phyloP scores from a whole-genome alignment of 2,797 vertebrate genomes.

The Anguilla anguilla region DNA sequence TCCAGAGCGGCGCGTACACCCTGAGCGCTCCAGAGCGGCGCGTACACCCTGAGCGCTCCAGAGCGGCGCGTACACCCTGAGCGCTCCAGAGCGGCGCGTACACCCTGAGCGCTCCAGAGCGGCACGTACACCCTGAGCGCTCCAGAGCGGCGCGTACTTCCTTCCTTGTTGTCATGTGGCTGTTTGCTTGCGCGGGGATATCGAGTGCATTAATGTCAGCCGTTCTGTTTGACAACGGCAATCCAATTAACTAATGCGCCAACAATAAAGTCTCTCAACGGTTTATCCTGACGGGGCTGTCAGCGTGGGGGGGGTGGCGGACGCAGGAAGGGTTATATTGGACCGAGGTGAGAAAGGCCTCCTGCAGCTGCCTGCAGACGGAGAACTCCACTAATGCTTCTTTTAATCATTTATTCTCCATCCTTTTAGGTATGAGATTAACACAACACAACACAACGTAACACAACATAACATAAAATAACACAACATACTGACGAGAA shows the following conservation, averaged over 20 bases:
- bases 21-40: too few relatives aligned
- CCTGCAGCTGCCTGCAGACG: neutral
- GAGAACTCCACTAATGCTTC: neutral
- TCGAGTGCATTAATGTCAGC: slow-evolving; percentile 4
- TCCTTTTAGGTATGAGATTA: neutral
- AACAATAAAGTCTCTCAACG: slow-evolving; percentile 30
- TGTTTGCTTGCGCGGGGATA: slow-evolving; percentile 24
- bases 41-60: too few relatives aligned
- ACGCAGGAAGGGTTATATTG: neutral
- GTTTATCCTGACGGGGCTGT: slow-evolving; percentile 18
- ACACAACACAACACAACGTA: too few relatives aligned
- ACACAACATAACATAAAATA: too few relatives aligned
- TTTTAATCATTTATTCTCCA: neutral
- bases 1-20: too few relatives aligned
- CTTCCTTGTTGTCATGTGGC: neutral
- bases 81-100: too few relatives aligned
- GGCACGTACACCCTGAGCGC: too few relatives aligned
- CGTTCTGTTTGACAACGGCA: slow-evolving; percentile 20
- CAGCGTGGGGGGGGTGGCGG: neutral
- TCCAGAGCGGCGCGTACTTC: neutral
- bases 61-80: too few relatives aligned
- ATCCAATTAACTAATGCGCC: slow-evolving; percentile 30
- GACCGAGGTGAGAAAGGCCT: neutral
- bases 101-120: neutral
- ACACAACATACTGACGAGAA: too few relatives aligned